Base-by-base conservation (phyloP, 2,797 vertebrate species). In the Halcyon badia region DNA sequence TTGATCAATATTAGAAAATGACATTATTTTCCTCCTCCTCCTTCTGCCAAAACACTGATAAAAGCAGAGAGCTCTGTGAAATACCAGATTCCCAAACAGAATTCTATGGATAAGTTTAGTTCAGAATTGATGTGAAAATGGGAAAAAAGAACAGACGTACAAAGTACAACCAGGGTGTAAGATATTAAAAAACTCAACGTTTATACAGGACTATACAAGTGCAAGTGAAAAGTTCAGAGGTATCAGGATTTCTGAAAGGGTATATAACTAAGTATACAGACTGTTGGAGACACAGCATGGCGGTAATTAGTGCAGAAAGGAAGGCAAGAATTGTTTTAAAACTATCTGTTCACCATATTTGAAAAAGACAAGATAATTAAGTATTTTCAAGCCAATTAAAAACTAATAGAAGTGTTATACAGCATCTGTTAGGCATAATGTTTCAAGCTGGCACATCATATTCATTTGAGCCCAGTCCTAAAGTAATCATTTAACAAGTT, bases 311-410 rank as follows among this genome's bases (percentile, higher is more conserved):
- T 49, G 6, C 25, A 68, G 79, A 51, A 60, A 80, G 14, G 4
- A 85, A 96, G 91, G 60, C 28, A 39, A 5, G 4, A 87, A 83
- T 19, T n/a, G 42, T 41, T 76, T 33, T 1, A 35, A 71, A 89
- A 77, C 5, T 30, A 64, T 37, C 44, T 70, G 9, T 26, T 82
- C 3, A 0, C 54, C 46, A 25, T 48, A 58, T 86, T 89, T 91
- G 58, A 61, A 90, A 75, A 58, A 78, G 18, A 60, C 56, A 71
- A 71, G 68, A 51, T 81, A 92, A 95, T 91, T 83, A 89, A 92
- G 60, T 33, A 54, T 51, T 86, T 90, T 46, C 22, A 69, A 93
- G 77, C n/a, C 81, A 93, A 93, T 94, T 96, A 94, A 56, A 81
- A 96, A 83, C 57, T 86, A 91, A 86, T 46, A 65, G 61, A 37